These are phyloP conservation scores for Puffinus mauretanicus DNA, from an alignment of 2,113 vertebrate species.

Conservation along the genomic window DNA sequence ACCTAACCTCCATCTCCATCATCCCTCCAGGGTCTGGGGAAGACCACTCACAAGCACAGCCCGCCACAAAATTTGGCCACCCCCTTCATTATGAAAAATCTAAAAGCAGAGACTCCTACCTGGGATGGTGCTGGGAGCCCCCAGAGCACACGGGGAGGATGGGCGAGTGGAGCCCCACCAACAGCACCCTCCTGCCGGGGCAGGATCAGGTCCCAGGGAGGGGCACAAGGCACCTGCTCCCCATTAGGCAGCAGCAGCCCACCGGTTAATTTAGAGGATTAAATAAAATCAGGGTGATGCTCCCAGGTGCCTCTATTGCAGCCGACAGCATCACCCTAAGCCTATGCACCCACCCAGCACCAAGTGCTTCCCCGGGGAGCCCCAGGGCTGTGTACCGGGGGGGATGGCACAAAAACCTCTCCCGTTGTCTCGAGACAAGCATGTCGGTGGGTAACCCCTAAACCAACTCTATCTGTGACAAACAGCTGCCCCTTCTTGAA, in stretches of 20 bases:
- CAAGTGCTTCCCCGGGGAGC: fast-evolving
- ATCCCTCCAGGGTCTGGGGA: background rate
- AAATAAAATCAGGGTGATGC: fast-evolving
- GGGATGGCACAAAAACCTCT: background rate
- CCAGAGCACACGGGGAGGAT: fast-evolving
- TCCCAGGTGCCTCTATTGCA: background rate
- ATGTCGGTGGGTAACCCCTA: fast-evolving
- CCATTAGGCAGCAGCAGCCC: fast-evolving
- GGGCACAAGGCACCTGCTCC: fast-evolving
- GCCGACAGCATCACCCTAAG: background rate
- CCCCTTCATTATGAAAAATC: fast-evolving
- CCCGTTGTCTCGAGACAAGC: fast-evolving
- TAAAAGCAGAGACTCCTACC: background rate
- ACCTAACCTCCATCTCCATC: fast-evolving
- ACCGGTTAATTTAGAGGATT: fast-evolving
- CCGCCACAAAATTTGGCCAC: fast-evolving
- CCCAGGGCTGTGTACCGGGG: fast-evolving
- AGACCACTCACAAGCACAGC: background rate
- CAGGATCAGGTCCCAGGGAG: fast-evolving
- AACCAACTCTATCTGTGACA: fast-evolving
- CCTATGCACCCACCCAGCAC: background rate
- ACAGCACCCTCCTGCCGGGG: fast-evolving
- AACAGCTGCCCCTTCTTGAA: background rate
- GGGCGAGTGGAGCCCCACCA: fast-evolving
- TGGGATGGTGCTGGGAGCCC: fast-evolving